Evolutionary conservation across 2,113 vertebrate genomes (phyloP), one percentile per base, ranked within the genome.

Genomic region (Ailuropoda melanoleuca): DNA sequence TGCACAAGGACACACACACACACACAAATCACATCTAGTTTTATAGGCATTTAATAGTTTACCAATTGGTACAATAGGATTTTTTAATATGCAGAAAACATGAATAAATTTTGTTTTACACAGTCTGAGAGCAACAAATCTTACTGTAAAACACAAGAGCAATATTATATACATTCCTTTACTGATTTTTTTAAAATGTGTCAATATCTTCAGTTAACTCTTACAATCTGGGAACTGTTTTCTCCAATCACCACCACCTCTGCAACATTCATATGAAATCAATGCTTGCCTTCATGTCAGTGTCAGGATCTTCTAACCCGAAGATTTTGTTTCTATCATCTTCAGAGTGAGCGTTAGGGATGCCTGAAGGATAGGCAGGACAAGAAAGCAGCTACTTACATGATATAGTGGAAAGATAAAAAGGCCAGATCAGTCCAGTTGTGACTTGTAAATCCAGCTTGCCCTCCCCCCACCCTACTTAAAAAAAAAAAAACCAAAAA

Each of bases 61-160:
- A 99, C 99, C 99, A 99, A 99, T 99, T 99, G 99, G 99, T 99
- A 99, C 99, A 99, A 99, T 99, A 99, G 99, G 99, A 99, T 99
- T 99, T 99, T 99, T 99, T 99, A 99, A 99, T 99, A 99, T 99
- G 99, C 99, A 99, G 99, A 99, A 99, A 99, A 99, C 99, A 99
- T 99, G 99, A 99, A 99, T 99, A 99, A 99, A 99, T 99, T 99
- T 99, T 99, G 99, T 99, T 99, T 99, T 99, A 99, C 99, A 99
- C 99, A 99, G 99, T 99, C 98, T 98, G 99, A 99, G 99, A 99
- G 99, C 99, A 99, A 99, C 99, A 99, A 99, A 99, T 98, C 99
- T 99, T 99, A 99, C 99, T 99, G 99, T 99, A 99, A 99, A 99
- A 99, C 99, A 99, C 99, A 99, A 98, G 99, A 99, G 99, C 99